Evolutionary conservation across 2,113 vertebrate genomes (phyloP), one percentile per base, ranked within the genome.

Genomic region (Dasyornis broadbenti): DNA sequence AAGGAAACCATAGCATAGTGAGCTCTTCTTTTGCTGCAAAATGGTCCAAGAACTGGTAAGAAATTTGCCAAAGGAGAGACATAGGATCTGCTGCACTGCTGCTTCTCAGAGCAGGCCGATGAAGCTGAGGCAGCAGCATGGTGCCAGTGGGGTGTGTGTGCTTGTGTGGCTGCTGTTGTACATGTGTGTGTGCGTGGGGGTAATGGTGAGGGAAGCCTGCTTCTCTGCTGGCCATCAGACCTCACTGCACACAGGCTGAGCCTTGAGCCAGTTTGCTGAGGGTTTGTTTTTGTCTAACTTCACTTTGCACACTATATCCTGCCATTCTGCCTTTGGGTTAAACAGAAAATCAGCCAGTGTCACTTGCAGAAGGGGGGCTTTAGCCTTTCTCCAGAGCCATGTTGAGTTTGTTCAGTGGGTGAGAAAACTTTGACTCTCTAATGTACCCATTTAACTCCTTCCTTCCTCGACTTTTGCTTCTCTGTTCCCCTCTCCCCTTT

Each of bases 401-500:
- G 33, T 69, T 93, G 80, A 90, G 40, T 68, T 73, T 66, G 10
- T 35, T 63, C 61, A 31, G 81, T 95, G 81, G 40, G 93, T 96
- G 96, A 97, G 92, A 92, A 93, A 90, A 96, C 86, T 95, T 95
- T 96, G 92, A 97, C 95, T 82, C 83, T 96, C 87, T 98, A 91
- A 90, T 78, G 42, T 95, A 66, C 83, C 73, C 40, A 40, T 95
- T 94, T 95, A 72, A 56, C 22, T 73, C 73, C 49, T 75, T 94
- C 68, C 81, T 83, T 91, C 86, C 96, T 96, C 94, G 94, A 91
- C 94, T 95, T 92, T 89, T 92, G 91, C 94, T 95, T 94, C 86
- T 95, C 92, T 71, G 47, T 70, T 95, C 83, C 69, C 70, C 95
- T 96, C 84, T 96, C 76, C 92, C 56, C 90, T 94, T 97, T 98